These are phyloP conservation scores for Pseudomugil tenellus DNA, from an alignment of 2,797 vertebrate genomes.

Conservation along the genomic window DNA sequence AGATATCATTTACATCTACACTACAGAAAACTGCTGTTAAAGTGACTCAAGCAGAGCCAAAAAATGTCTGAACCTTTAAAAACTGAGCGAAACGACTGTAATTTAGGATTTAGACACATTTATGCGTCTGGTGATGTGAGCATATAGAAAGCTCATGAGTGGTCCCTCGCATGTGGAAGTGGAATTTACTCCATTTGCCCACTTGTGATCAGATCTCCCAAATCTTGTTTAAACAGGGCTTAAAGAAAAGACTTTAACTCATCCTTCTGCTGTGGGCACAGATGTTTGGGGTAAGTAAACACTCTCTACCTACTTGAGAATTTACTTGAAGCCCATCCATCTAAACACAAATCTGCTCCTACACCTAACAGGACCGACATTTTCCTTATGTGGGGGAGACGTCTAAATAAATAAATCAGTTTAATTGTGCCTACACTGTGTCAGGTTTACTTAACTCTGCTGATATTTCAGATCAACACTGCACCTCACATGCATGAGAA, in stretches of 20 bases:
- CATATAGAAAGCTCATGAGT: slow-evolving; percentile 9
- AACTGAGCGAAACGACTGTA: not conserved
- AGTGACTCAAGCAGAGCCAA: not conserved
- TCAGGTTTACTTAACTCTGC: slow-evolving; percentile 42
- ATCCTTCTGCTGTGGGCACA: slow-evolving; percentile 7
- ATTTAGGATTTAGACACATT: not conserved
- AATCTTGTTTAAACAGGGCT: slow-evolving; percentile 1
- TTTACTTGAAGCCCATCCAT: slow-evolving; percentile 25
- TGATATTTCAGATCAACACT: slow-evolving; percentile 18
- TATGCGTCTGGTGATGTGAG: not conserved
- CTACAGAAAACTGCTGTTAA: not conserved
- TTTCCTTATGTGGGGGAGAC: slow-evolving; percentile 14
- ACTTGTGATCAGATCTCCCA: not conserved
- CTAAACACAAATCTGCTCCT: slow-evolving; percentile 45
- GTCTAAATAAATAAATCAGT: slow-evolving; percentile 19
- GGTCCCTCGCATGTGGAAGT: slow-evolving; percentile 5
- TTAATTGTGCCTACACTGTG: slow-evolving; percentile 42
- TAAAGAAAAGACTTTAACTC: not conserved
- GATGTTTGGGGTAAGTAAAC: slow-evolving; percentile 9
- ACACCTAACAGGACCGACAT: slow-evolving; percentile 30
- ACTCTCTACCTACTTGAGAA: slow-evolving; percentile 3
- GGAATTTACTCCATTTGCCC: slow-evolving; percentile 9
- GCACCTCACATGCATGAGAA: not conserved
- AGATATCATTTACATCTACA: no score
- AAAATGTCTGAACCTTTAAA: not conserved